A percentile compares a stretch with the other conserved stretches of the same genome.
These are phyloP conservation scores for Brachyhypopomus occidentalis DNA, from an alignment of 2,113 vertebrate genomes.

Conservation along the genomic window DNA sequence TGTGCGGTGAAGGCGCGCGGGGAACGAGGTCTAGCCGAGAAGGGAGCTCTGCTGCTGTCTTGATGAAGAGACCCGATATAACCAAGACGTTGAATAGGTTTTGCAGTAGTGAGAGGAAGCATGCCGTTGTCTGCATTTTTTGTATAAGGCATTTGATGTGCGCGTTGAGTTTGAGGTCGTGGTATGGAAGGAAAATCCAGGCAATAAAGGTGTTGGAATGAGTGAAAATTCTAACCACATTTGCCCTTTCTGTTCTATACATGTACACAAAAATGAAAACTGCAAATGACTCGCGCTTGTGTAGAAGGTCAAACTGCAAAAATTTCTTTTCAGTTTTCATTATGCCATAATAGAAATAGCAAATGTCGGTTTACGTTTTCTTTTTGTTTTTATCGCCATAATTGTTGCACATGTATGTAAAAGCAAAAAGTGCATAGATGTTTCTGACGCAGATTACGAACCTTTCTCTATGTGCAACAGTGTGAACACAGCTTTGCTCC, in stretches of 20 bases:
- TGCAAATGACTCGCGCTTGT: no score
- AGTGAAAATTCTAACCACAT: no score
- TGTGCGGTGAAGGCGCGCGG: background rate
- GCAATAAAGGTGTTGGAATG: no score
- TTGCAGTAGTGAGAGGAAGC: background rate
- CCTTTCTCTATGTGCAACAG: slow-evolving; percentile 62
- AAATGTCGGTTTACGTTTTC: no score
- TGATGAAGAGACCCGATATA: slow-evolving; percentile 3
- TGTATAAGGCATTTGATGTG: background rate
- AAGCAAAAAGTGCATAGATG: slow-evolving; percentile 35
- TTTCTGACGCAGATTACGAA: slow-evolving; percentile 61
- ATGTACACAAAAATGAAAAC: no score
- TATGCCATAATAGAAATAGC: no score
- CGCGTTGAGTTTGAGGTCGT: background rate
- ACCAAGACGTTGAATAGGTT: background rate
- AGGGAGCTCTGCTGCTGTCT: background rate
- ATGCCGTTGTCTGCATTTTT: background rate
- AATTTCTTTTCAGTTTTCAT: no score
- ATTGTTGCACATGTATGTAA: slow-evolving; percentile 45
- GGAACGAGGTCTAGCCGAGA: background rate
- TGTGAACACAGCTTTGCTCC: slow-evolving; percentile 69
- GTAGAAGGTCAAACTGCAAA: no score
- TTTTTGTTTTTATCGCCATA: no score
- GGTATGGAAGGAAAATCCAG: no score
- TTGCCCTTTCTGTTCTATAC: no score